Base-by-base conservation (phyloP, 2,797 vertebrate species). In the Sebastes kiyomatsui region DNA sequence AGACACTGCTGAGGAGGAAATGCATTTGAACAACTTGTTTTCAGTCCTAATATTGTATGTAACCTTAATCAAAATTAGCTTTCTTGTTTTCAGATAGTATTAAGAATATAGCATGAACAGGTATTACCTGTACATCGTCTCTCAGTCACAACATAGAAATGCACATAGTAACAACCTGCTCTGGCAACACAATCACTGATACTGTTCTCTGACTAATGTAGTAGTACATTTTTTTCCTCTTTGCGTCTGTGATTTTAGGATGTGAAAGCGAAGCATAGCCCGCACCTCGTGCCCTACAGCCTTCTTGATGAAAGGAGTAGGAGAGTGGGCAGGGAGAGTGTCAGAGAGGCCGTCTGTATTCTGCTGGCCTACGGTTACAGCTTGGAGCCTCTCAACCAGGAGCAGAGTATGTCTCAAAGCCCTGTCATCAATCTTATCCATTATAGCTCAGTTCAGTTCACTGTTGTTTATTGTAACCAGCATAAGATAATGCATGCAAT, bases 351-450 rank as follows among this genome's bases (percentile, higher is more conserved):
- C 0, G 94, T 99, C 13, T 96, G 97, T 54, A 97, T 96, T 0
- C 95, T 99, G 42, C 92, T 98, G 64, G 97, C 96, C 11, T 97
- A 97, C 0, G 97, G 98, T 59, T 99, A 98, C 93, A 94, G 95
- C 69, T 88, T 99, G 61, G 98, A 99, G 84, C 96, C 97, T 25
- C 94, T 97, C 4, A 97, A 97, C 87, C 96, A 96, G 78, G 97
- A 97, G 20, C 94, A 86, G 5, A 94, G 98, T 99, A 96, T 42
- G 91, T 90, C 59, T 76, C 64, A 77, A 67, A 82, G 11, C 46
- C 42, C 33, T 54, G 23, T 62, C 46, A 49, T 28, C 61, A 30
- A 61, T 68, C 27, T 52, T 18, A 27, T 68, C 56, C 56, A 3
- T 68, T 66, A 49, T 7, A 65, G 10, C 28, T 62, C 4, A 20